A percentile compares a stretch with the other conserved stretches of the same genome.
These are phyloP conservation scores for Chondrosia reniformis DNA, from an alignment of 37 sponge, comb jelly and placozoan genomes.

Conservation along the genomic window DNA sequence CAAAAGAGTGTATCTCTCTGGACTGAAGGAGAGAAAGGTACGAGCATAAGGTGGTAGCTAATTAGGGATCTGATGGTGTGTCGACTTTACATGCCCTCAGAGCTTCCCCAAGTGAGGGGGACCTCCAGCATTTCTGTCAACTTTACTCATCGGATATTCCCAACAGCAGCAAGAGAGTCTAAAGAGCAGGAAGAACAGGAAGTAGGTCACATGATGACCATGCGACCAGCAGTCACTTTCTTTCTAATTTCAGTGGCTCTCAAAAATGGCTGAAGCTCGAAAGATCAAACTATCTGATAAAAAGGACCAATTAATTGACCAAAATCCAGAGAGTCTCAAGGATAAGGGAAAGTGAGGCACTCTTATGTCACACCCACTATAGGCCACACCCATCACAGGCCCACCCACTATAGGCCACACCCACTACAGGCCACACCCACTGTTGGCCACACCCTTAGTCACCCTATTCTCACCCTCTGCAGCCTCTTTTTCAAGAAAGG, in stretches of 20 bases:
- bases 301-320: constrained; percentile 57
- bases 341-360: constrained; percentile 76
- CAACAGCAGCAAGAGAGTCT: constrained; percentile 93
- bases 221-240: background rate
- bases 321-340: constrained; percentile 89
- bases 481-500: constrained; percentile 69
- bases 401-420: background rate
- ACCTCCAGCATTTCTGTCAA: constrained; percentile 67
- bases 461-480: background rate
- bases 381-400: no score
- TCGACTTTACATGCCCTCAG: no score
- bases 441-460: background rate
- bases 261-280: constrained; percentile 89
- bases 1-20: background rate
- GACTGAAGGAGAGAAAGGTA: background rate
- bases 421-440: background rate
- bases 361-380: no score
- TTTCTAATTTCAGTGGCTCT: constrained; percentile 58
- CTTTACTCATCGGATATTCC: constrained; percentile 90
- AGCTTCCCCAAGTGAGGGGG: constrained; percentile 43
- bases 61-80: no score
- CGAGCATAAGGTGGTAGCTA: no score
- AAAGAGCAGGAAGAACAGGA: constrained; percentile 79
- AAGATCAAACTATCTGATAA: constrained; percentile 32
- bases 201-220: constrained; percentile 1